Base-by-base conservation (phyloP, 2,797 vertebrate genomes). In the Atherinosoma microstoma region DNA sequence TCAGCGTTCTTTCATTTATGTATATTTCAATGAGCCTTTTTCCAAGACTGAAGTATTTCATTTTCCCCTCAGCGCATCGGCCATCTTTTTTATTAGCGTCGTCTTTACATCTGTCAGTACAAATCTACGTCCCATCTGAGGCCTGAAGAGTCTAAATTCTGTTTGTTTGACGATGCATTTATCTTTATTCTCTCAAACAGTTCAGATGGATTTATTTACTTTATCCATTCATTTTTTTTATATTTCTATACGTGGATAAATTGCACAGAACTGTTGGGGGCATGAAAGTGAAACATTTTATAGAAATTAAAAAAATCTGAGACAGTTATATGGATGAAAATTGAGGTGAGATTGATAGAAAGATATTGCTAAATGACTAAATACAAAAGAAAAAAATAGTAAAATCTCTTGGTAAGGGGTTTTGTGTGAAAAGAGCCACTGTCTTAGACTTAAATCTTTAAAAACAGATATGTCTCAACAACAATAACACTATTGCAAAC, bases 81-180 rank as follows among this genome's bases (percentile, higher is more conserved):
- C 27, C 6, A 13, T 49, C 79, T n/a, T n/a, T 82, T 75, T 75
- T 53, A 68, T 78, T 62, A 11, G 36, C 1, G 64, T 36, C 20
- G 36, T 3, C 34, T 59, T 20, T 38, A 18, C 15, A 35, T 72
- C 53, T n/a, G n/a, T 67, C 70, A 18, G 60, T 7, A 29, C 67
- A 67, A 58, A 79, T 47, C 32, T 47, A 6, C 0, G 9, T 58
- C 58, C 83, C 73, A 64, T 73, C 53, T 18, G 73, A 71, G 51
- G 67, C 16, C 32, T 78, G 51, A 71, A 73, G 59, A 73, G 42
- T 47, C 40, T 64, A 68, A 71, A 82, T 73, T 65, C 58, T 70
- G 11, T 85, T 81, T 68, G 73, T 79, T 84, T 72, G 74, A 79
- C 79, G 12, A 76, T 72, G 77, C 73, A 86, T 83, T 73, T n/a